Conservation (phyloP, 2,797 vertebrate genomes). For the Psittacula echo region DNA sequence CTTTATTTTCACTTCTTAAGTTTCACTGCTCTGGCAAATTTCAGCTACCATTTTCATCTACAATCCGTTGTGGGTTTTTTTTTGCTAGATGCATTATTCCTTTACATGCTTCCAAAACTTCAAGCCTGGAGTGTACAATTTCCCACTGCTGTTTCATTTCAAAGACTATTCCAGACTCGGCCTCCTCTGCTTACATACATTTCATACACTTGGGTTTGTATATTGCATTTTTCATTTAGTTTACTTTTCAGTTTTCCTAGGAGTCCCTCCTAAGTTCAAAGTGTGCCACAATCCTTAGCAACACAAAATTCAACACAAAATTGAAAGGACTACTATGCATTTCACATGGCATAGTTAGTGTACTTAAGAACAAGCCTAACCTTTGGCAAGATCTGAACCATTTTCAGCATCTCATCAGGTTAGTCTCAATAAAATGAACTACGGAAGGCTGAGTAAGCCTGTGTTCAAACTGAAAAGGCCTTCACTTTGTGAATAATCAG, state of each 20-base stretch:
- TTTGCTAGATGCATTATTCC: not conserved
- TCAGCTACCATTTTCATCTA: not conserved
- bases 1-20: not conserved
- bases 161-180: not conserved
- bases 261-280: not conserved
- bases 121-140: not conserved
- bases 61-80: not conserved
- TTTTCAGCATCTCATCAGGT: not conserved
- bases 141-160: not conserved
- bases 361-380: not conserved
- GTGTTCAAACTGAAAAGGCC: not conserved
- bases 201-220: not conserved
- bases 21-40: not conserved
- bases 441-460: not conserved
- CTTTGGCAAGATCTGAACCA: not conserved
- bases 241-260: conserved; percentile 6
- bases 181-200: not conserved
- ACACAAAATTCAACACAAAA: not conserved
- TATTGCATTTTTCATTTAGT: not conserved
- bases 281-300: not conserved
- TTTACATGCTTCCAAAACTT: not conserved
- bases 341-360: not conserved
- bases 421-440: not conserved
- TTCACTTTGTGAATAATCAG: not conserved
- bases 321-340: not conserved